Evolutionary conservation across 2,113 vertebrate genomes (phyloP), one percentile per base, ranked within the genome.

Genomic region (Leptodactylus fuscus): DNA sequence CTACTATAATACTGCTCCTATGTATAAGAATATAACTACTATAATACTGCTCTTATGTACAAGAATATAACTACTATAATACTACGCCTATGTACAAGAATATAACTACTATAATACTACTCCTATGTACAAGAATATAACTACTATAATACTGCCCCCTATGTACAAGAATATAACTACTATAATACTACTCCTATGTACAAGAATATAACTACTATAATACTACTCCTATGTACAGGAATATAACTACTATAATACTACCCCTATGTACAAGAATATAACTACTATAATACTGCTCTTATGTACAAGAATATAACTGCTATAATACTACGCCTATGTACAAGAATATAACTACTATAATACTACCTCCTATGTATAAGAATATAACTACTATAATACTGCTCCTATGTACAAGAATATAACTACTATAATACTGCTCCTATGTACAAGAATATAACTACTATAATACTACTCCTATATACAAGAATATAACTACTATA

Each of bases 351-450:
- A 62, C 58, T 62, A 62, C 27, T 29, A 29, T 62, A 62, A 62
- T 62, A 62, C 58, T 38, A 16, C 58, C 41, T 5, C 58, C 27
- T 62, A 62, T 62, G 0, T 62, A 62, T 24, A 62, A 62, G 58
- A 62, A 62, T 62, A 62, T 62, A 62, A 62, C 58, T 62, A 62
- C 58, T 62, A 62, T 62, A 62, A 62, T 62, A 62, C 58, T 62
- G 58, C 27, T 6, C 58, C 58, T 62, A 62, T 62, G 12, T 62
- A 62, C 58, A 62, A 62, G 58, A 62, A 62, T 62, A 62, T 62
- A 62, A 62, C 58, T 62, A 62, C 58, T 62, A 62, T 62, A 62
- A 62, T 62, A 62, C 24, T 62, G 58, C 58, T 5, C 58, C 58
- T 62, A 29, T 62, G 12, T 62, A 62, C 58, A 62, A 62, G 58